Evolutionary conservation across 37 sponge, comb jelly and placozoan species (phyloP).

Genomic region (Ephydatia muelleri): DNA sequence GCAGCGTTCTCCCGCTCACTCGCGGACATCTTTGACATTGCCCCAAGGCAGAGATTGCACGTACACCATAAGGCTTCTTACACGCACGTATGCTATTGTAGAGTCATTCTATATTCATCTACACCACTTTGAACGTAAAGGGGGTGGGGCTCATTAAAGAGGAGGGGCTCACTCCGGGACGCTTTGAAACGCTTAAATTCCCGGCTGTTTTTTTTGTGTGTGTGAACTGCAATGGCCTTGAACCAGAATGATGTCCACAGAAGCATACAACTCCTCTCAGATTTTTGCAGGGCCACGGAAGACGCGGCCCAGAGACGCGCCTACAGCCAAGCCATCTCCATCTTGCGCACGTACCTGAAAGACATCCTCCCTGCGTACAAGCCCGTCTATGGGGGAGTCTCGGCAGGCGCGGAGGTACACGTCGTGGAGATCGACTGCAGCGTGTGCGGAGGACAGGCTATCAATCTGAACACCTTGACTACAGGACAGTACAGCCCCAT

Average conservation of each 20-base stretch:
- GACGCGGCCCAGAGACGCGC: conserved; percentile 17
- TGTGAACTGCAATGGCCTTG: conserved; percentile 60
- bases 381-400: background rate
- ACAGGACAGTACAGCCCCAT: conserved; percentile 11
- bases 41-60: too few species aligned
- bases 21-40: background rate
- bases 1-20: background rate
- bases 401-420: background rate
- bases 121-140: background rate
- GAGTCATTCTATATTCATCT: background rate
- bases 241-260: conserved; percentile 57
- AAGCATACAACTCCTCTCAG: conserved; percentile 65
- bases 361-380: conserved; percentile 62
- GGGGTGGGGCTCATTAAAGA: conserved; percentile 13
- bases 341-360: conserved; percentile 55
- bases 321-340: conserved; percentile 57
- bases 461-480: conserved; percentile 44
- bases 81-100: background rate
- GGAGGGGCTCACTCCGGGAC: background rate
- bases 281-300: conserved; percentile 23
- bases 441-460: conserved; percentile 39
- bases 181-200: background rate
- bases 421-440: conserved; percentile 42
- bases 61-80: background rate
- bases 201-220: background rate